Base-by-base conservation (phyloP, 2,888 invertebrate genomes). In the Agonopterix subpropinquella region DNA sequence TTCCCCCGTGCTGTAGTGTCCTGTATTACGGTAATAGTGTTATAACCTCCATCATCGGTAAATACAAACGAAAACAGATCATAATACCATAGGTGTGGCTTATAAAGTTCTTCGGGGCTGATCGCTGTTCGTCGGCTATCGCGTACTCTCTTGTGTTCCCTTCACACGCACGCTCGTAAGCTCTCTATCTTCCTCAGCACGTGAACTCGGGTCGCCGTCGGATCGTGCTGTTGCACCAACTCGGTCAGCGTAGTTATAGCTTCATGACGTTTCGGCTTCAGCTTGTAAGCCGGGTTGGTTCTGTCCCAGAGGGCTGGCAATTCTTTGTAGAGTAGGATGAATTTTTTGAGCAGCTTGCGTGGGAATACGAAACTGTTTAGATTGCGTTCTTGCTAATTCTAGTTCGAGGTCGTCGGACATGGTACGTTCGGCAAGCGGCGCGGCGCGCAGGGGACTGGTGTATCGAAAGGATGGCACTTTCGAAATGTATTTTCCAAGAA, bases 111-210 rank as follows among this genome's bases (percentile, higher is more conserved):
- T 0, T 73, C 73, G 0, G 68, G 66, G 4, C 53, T 58, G 1
- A 55, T 61, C 10, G 80, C 72, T 37, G 55, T 58, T 4, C 53
- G 61, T 3, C 71, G 68, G 50, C 82, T 82, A 11, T 76, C 74
- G 35, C 62, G 57, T 2, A 85, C 79, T 39, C 71, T 69, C 50
- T 77, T 83, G 53, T 73, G 68, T 50, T 85, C 86, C 41, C 86
- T 65, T 7, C 86, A 62, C 53, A 82, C 78, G 56, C 86, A 85
- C 7, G 86, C 83, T 36, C 86, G 74, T 53, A 87, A 56, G 57
- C 85, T 86, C 61, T 86, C 86, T 41, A 87, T 83, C 62, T 86
- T 86, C 47, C 85, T 70, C 56, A 85, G 55, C 4, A 86, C 76
- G 47, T 85, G 84, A 2, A 84, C 84, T 41, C 79, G 66, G 0